Conservation (phyloP, 2,888 invertebrate species). For the Scaptomyza parva region DNA sequence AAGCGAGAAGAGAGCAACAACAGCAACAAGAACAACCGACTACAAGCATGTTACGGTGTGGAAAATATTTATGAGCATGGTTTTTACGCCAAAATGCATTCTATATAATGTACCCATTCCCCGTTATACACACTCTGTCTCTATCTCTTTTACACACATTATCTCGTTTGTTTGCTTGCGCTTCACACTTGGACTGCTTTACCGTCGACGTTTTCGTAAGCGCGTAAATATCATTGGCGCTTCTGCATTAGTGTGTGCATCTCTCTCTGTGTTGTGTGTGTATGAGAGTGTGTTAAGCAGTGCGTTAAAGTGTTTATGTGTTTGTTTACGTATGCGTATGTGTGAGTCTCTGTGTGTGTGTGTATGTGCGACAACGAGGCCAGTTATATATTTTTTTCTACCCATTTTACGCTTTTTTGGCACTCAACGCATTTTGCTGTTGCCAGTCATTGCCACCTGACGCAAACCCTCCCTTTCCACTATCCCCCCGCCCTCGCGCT, state of each 20-base stretch:
- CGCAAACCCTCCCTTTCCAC: neutral
- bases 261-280: too few species aligned
- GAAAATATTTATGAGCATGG: constrained; percentile 76
- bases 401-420: constrained; percentile 35
- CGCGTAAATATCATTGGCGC: constrained; percentile 56
- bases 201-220: constrained; percentile 46
- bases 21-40: constrained; percentile 20
- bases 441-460: constrained; percentile 53
- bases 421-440: constrained; percentile 33
- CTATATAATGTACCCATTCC: constrained; percentile 47
- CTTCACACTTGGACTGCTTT: constrained; percentile 12
- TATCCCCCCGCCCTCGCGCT: constrained; percentile 4
- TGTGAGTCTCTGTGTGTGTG: constrained; percentile 12
- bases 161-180: constrained; percentile 10
- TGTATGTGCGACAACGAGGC: constrained; percentile 8
- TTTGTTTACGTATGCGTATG: constrained; percentile 29
- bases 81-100: constrained; percentile 74
- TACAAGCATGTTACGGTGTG: constrained; percentile 64
- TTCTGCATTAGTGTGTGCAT: constrained; percentile 27
- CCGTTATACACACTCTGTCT: neutral
- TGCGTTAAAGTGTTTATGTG: constrained; percentile 75
- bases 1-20: constrained; percentile 5
- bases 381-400: constrained; percentile 7
- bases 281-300: constrained; percentile 60
- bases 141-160: neutral